Evolutionary conservation across 2,113 vertebrate species (phyloP).

Genomic region (Axis porcinus): DNA sequence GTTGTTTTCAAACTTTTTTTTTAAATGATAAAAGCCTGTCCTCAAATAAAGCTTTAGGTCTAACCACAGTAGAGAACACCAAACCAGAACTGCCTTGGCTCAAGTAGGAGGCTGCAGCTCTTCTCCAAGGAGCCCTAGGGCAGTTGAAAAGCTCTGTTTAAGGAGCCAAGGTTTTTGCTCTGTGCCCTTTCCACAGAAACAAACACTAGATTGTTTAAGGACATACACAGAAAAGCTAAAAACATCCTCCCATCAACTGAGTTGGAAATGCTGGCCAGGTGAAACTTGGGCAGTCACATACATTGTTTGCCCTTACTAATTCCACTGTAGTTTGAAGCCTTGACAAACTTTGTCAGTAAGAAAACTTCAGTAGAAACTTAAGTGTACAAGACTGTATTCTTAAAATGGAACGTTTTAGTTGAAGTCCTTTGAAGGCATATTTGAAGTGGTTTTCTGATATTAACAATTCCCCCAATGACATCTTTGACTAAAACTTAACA

Average conservation of each 20-base stretch:
- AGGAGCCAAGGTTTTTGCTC: not conserved
- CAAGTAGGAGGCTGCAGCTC: not conserved
- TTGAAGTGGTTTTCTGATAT: not conserved
- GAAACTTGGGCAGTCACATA: not conserved
- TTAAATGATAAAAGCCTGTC: not conserved
- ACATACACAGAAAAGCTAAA: not conserved
- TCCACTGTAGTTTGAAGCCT: not conserved
- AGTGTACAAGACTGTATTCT: not conserved
- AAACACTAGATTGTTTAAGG: slow-evolving; percentile 8
- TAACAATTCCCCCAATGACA: not conserved
- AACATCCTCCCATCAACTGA: not conserved
- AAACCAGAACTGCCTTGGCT: not conserved
- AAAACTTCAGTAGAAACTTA: not conserved
- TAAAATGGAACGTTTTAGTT: not conserved
- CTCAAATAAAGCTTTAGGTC: not conserved
- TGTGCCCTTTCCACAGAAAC: not conserved
- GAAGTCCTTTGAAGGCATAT: not conserved
- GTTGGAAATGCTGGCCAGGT: not conserved
- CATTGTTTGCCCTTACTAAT: not conserved
- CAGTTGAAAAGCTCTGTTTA: not conserved
- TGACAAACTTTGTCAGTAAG: not conserved
- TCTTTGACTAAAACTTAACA: not conserved
- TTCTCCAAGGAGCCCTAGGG: not conserved
- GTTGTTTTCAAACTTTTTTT: not conserved
- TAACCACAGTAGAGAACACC: not conserved